A percentile compares a stretch with the other conserved stretches of the same genome.
phyloP scores from a whole-genome alignment of 2,888 invertebrate genomes.

The Atrina japonica region DNA sequence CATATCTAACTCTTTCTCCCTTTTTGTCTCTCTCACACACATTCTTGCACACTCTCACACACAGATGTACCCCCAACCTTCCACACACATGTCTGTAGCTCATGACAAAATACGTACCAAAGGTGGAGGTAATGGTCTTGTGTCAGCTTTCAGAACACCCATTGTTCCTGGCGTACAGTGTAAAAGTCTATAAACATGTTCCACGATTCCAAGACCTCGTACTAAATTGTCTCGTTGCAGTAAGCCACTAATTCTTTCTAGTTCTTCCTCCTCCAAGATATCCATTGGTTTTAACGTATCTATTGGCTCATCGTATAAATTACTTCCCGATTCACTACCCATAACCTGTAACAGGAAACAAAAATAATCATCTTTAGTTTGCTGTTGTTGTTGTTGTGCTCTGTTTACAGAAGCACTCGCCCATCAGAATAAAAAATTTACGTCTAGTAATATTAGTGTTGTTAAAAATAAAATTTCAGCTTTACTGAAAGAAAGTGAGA shows the following conservation, averaged over 20 bases:
- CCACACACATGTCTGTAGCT: too few species aligned
- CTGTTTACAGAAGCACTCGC: too few species aligned
- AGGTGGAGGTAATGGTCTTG: constrained; percentile 63
- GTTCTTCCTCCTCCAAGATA: constrained; percentile 79
- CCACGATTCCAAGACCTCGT: constrained; percentile 79
- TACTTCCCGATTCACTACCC: constrained; percentile 53
- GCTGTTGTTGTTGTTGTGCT: too few species aligned
- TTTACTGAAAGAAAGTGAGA: too few species aligned
- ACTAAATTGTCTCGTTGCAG: constrained; percentile 80
- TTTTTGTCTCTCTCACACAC: too few species aligned
- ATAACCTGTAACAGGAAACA: constrained; percentile 45
- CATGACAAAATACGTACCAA: constrained; percentile 66
- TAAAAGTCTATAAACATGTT: constrained; percentile 79
- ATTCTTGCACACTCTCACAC: too few species aligned
- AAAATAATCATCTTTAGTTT: too few species aligned
- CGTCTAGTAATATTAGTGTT: too few species aligned
- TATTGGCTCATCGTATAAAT: constrained; percentile 64
- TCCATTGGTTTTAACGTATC: constrained; percentile 78
- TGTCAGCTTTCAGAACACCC: constrained; percentile 70
- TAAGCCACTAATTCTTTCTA: constrained; percentile 78
- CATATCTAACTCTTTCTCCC: too few species aligned
- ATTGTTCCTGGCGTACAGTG: constrained; percentile 79
- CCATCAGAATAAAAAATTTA: too few species aligned
- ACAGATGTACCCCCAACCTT: too few species aligned
- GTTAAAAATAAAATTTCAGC: too few species aligned